Evolutionary conservation across 2,888 invertebrate species (phyloP).

Genomic region (Seira sanloemensis): DNA sequence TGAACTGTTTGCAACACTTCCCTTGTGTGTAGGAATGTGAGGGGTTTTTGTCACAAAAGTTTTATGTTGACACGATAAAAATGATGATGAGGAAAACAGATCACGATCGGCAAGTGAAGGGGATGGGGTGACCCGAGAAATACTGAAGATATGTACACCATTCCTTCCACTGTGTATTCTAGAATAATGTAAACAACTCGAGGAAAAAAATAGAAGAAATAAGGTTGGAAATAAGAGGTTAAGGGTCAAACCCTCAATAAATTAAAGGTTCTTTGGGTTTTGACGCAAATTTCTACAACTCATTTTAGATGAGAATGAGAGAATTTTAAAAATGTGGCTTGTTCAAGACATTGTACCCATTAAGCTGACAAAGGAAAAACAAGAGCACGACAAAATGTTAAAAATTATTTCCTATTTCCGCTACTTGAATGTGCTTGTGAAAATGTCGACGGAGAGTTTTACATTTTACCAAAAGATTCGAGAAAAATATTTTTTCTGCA

Average conservation of each 20-base stretch:
- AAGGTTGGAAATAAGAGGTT: constrained; percentile 45
- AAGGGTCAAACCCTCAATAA: constrained; percentile 46
- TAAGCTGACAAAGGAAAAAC: constrained; percentile 34
- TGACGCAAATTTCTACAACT: neutral
- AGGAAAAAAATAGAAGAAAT: constrained; percentile 15
- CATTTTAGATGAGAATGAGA: neutral
- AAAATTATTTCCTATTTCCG: constrained; percentile 56
- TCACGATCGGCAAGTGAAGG: too few relatives aligned
- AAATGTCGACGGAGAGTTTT: neutral
- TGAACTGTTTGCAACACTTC: neutral
- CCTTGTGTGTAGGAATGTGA: neutral
- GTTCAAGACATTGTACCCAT: constrained; percentile 44
- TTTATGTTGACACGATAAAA: neutral
- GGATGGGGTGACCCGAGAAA: neutral
- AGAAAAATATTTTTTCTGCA: neutral
- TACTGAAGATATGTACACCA: constrained; percentile 3
- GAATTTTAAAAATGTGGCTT: neutral
- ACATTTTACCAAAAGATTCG: too few relatives aligned
- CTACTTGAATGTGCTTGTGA: too few relatives aligned
- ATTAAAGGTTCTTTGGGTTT: neutral
- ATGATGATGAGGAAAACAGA: constrained; percentile 55
- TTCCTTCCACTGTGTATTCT: neutral
- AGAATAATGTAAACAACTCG: too few relatives aligned
- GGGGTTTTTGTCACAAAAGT: neutral
- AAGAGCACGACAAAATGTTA: constrained; percentile 29